These are phyloP conservation scores for Stenotaenia linearis DNA, from an alignment of 2,888 invertebrate species.

Conservation along the genomic window DNA sequence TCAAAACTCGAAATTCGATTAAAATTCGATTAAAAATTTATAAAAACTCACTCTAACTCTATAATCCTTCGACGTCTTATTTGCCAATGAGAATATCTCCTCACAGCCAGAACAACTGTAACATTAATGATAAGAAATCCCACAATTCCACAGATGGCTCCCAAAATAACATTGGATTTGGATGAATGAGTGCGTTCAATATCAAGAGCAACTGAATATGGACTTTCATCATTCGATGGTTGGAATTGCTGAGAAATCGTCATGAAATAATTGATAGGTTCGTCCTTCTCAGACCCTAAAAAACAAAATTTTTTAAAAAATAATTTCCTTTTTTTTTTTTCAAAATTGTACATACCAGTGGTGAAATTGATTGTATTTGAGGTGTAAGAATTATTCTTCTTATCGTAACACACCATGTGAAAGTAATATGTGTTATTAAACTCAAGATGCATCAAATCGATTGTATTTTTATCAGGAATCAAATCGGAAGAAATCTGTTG, in stretches of 20 bases:
- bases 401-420: constrained; percentile 34
- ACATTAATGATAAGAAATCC: constrained; percentile 43
- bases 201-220: constrained; percentile 34
- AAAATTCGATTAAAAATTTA: not conserved
- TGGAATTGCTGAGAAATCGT: not conserved
- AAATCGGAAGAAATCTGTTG: constrained; percentile 28
- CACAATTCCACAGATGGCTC: constrained; percentile 42
- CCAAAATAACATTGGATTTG: constrained; percentile 36
- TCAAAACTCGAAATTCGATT: not conserved
- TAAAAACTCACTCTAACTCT: constrained; percentile 33
- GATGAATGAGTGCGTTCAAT: constrained; percentile 29
- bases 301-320: not conserved
- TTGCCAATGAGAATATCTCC: constrained; percentile 41
- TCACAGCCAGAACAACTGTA: constrained; percentile 42
- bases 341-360: constrained; percentile 18
- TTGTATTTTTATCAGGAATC: constrained; percentile 19
- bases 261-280: not conserved
- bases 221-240: not conserved
- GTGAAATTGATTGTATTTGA: constrained; percentile 34
- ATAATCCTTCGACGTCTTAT: constrained; percentile 36
- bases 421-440: constrained; percentile 34
- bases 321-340: not conserved
- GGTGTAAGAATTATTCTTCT: constrained; percentile 7
- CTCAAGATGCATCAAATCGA: constrained; percentile 28
- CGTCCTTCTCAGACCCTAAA: constrained; percentile 2